Evolutionary conservation across 2,797 vertebrate species (phyloP), one percentile per base, ranked within the genome.

Genomic region (Euthynnus affinis): DNA sequence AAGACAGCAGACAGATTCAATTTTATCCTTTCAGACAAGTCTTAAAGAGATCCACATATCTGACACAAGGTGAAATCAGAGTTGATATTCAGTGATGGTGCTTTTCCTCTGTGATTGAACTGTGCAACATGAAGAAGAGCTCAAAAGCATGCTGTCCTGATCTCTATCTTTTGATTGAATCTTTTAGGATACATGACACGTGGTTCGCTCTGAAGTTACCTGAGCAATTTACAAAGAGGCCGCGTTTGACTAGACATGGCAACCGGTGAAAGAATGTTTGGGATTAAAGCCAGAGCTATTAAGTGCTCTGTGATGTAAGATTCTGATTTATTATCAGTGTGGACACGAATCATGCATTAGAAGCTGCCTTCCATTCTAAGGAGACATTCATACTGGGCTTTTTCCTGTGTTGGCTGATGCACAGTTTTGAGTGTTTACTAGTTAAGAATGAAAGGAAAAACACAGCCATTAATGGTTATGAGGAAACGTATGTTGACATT

Each of bases 391-490:
- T 2, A 5, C 0, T 4, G 14, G 27, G 57, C 9, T 0, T 75
- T 62, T 70, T 6, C 71, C 71, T 58, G 23, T 55, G 13, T 40
- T 23, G 32, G 44, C 77, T 73, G 72, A 55, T 75, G 80, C 55
- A 29, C 58, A 72, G 10, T 76, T 62, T 75, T 32, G 23, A 81
- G 64, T 79, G 78, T 87, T 83, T 82, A 66, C 73, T 51, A 22
- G 57, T 37, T 22, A 17, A 65, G 22, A 66, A 13, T 6, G 8
- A 78, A 80, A 56, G 12, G 23, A 0, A 76, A 76, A 83, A 81
- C 23, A 42, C 59, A 18, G 2, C 34, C 69, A 62, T 58, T 82
- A 59, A 78, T 65, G 73, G 55, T 20, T 37, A 49, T 27, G 1
- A 64, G 48, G 23, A 75, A 73, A 74, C 3, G 8, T 25, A 70